phyloP scores from a whole-genome alignment of 2,113 vertebrate species.

The Eonycteris spelaea region DNA sequence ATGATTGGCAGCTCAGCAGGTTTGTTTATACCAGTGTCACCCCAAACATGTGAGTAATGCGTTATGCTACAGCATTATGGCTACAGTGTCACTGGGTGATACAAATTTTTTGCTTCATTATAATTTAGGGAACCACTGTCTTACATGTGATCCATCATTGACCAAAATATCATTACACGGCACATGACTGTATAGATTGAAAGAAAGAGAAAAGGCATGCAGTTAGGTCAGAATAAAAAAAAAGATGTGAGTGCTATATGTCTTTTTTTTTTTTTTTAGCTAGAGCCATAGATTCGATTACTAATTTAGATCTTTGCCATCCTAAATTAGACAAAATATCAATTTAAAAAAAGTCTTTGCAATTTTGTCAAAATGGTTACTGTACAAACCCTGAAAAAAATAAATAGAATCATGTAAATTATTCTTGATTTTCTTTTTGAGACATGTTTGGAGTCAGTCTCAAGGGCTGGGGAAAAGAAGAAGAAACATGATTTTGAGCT shows the following conservation, averaged over 20 bases:
- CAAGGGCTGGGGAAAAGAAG: not conserved
- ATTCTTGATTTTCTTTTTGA: not conserved
- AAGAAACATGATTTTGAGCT: not conserved
- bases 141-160: not conserved
- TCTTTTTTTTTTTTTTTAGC: not conserved
- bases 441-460: not conserved
- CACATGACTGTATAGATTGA: not conserved
- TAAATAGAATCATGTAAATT: not conserved
- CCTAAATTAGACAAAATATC: not conserved
- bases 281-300: not conserved
- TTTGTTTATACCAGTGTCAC: too few species aligned
- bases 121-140: not conserved
- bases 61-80: too few species aligned
- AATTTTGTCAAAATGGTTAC: not conserved
- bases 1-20: not conserved
- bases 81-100: not conserved
- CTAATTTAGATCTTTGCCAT: not conserved
- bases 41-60: not conserved
- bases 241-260: not conserved
- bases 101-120: not conserved
- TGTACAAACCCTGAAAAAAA: not conserved
- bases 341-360: not conserved
- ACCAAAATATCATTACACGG: not conserved
- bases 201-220: not conserved
- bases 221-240: not conserved